phyloP scores from a whole-genome alignment of 2,113 vertebrate genomes.

The Numenius arquata region DNA sequence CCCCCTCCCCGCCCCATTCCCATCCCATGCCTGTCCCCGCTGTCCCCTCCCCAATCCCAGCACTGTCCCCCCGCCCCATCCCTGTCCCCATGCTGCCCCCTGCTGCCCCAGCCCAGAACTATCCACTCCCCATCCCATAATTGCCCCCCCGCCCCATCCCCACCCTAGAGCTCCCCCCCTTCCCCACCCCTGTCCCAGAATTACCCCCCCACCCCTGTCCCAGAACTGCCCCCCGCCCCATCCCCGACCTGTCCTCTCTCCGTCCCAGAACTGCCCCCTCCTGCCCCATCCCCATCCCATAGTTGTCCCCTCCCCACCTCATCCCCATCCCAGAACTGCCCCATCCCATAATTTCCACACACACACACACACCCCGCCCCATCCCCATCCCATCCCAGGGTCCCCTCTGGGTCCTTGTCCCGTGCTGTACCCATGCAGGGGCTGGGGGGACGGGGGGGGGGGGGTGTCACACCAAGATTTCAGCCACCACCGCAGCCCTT shows the following conservation, averaged over 20 bases:
- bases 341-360: not conserved
- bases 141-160: not conserved
- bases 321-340: no score
- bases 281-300: no score
- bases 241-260: no score
- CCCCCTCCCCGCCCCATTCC: not conserved
- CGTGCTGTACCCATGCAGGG: not conserved
- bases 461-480: no score
- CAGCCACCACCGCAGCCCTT: fast-evolving
- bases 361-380: not conserved
- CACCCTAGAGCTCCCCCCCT: not conserved
- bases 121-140: not conserved
- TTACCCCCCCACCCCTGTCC: no score
- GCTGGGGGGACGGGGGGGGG: no score
- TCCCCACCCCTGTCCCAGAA: no score
- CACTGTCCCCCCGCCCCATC: not conserved
- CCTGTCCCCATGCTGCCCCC: not conserved
- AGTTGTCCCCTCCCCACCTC: not conserved
- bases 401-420: no score
- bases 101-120: not conserved
- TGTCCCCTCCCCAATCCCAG: not conserved
- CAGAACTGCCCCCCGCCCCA: not conserved
- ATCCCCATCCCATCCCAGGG: not conserved
- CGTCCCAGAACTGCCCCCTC: no score
- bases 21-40: no score